Percentiles rank a stretch among this genome's conserved stretches.
These are phyloP conservation scores for Masnerella sp. DNA, from an alignment of 2,888 invertebrate genomes.

Conservation along the genomic window DNA sequence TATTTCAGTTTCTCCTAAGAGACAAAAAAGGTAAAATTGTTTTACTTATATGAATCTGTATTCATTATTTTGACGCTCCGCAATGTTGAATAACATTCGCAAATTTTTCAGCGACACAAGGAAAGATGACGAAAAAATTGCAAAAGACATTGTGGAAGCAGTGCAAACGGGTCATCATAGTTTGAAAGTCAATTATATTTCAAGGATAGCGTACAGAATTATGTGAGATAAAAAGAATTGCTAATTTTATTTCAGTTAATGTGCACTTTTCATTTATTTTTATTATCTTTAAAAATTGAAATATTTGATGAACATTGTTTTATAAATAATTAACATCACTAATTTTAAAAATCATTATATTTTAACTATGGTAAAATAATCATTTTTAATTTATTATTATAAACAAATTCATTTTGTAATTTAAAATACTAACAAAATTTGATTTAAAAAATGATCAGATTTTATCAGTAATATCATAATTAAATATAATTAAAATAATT, in stretches of 20 bases:
- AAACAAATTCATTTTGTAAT: too few species aligned
- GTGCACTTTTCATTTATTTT: too few species aligned
- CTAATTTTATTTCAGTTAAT: background rate
- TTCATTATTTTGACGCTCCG: background rate
- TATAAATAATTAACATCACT: too few species aligned
- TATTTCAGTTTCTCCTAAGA: conserved; percentile 70
- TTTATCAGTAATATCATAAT: too few species aligned
- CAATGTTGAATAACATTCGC: background rate
- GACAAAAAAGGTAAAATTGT: conserved; percentile 64
- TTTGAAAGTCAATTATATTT: conserved; percentile 65
- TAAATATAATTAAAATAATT: too few species aligned
- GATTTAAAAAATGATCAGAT: too few species aligned
- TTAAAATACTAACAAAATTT: too few species aligned
- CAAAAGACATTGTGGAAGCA: conserved; percentile 70
- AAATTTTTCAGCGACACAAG: conserved; percentile 59
- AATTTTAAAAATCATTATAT: too few species aligned
- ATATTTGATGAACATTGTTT: too few species aligned
- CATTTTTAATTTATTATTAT: too few species aligned
- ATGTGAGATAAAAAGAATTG: conserved; percentile 61
- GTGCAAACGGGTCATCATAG: conserved; percentile 68
- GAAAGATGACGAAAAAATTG: conserved; percentile 68
- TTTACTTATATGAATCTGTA: background rate
- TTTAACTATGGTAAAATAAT: too few species aligned
- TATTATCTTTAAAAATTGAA: too few species aligned
- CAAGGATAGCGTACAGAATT: conserved; percentile 64